Percentiles rank a stretch among this genome's conserved stretches.
Conservation (phyloP, 2,113 vertebrate genomes). For the Tragelaphus imberbis region DNA sequence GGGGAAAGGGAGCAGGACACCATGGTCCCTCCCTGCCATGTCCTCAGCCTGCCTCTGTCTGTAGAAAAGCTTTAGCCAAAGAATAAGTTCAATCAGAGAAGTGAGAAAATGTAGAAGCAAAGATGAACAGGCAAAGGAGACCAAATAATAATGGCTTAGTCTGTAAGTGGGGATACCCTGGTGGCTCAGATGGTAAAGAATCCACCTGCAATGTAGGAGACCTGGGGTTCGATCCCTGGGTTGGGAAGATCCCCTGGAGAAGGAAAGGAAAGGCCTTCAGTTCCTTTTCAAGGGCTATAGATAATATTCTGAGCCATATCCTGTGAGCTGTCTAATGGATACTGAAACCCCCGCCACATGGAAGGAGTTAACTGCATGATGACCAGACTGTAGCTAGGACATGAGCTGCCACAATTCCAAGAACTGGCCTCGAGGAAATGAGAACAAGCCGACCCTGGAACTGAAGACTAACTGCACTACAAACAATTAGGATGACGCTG, state of each 20-base stretch:
- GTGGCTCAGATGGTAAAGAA: background rate
- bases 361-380: background rate
- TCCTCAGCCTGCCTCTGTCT: background rate
- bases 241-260: background rate
- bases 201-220: background rate
- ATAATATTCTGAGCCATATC: background rate
- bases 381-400: background rate
- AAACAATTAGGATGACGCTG: background rate
- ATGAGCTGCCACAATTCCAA: background rate
- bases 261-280: background rate
- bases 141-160: background rate
- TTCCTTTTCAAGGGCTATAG: background rate
- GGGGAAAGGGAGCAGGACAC: background rate
- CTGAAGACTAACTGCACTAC: background rate
- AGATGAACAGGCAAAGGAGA: background rate
- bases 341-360: background rate
- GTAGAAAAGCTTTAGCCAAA: background rate
- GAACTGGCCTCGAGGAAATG: background rate
- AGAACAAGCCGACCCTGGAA: background rate
- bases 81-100: background rate
- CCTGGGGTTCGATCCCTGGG: background rate
- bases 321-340: background rate
- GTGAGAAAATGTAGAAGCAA: background rate
- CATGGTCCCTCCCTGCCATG: fast-evolving
- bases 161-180: background rate